Evolutionary conservation across 2,113 vertebrate species (phyloP), one percentile per base, ranked within the genome.

Genomic region (Oenanthe melanoleuca): DNA sequence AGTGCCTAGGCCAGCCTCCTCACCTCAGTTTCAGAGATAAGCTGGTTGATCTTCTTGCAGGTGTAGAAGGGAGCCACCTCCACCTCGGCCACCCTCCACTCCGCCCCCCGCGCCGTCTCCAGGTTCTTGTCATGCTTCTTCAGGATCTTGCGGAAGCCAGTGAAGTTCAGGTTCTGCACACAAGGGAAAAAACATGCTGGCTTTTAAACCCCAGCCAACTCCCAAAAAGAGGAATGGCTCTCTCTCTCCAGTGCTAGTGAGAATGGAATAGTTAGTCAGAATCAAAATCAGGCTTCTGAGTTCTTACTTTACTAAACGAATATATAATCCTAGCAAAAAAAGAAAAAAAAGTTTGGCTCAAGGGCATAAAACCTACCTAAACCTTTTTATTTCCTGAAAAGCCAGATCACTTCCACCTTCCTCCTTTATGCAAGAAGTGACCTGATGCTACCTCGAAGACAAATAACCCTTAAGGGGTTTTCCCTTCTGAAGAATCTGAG

Each of bases 111-210:
- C 6, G 98, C 37, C 0, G 99, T 99, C 90, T 99, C 99, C 98
- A 99, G 98, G 96, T 99, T 99, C 97, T 99, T 99, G 97, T 99
- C 99, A 98, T 99, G 99, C 84, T 99, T 99, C 98, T 99, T 99
- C 89, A 99, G 98, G 96, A 99, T 99, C 97, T 99, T 99, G 89
- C 99, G 98, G 97, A 99, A 99, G 78, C 99, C 99, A 2, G 99
- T 99, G 97, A 99, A 99, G 97, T 99, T 99, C 97, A 99, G 98
- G 96, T 99, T 99, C 99, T 99, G 97, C 42, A 95, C 40, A n/a
- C 1, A 55, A 82, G 59, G 59, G 70, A 86, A 91, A 34, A 81
- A 44, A 92, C 24, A 66, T 16, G 14, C 24, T 69, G 50, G 9
- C 47, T 77, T 89, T 60, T 77, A 65, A 86, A 83, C 50, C 79